These are phyloP conservation scores for Trichonephila clavata DNA, from an alignment of 1,140 invertebrate species.

Conservation along the genomic window DNA sequence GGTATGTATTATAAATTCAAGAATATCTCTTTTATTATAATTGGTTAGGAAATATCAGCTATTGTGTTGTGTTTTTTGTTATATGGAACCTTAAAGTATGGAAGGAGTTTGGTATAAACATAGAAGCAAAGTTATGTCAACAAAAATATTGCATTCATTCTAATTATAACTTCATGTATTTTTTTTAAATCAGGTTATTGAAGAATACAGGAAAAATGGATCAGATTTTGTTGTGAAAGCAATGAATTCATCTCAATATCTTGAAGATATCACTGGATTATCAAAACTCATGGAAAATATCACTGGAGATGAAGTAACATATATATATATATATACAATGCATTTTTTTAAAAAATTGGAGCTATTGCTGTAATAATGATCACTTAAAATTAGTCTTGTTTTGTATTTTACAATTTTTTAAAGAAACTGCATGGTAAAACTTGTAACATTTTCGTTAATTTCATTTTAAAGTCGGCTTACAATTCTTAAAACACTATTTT, in stretches of 20 bases:
- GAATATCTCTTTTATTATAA: too few relatives aligned
- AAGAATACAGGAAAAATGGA: slow-evolving; percentile 86
- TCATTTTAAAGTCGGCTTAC: too few relatives aligned
- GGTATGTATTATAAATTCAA: too few relatives aligned
- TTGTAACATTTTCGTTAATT: too few relatives aligned
- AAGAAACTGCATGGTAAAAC: too few relatives aligned
- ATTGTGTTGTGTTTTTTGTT: background rate
- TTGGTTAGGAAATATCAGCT: too few relatives aligned
- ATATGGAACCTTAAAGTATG: background rate
- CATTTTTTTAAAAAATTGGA: background rate
- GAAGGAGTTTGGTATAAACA: too few relatives aligned
- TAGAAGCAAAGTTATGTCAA: background rate
- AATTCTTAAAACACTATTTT: too few relatives aligned
- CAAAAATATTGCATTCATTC: background rate
- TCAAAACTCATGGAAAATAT: slow-evolving; percentile 85
- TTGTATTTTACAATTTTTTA: too few relatives aligned
- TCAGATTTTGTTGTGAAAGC: slow-evolving; percentile 91
- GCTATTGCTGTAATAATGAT: background rate
- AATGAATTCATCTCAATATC: slow-evolving; percentile 90
- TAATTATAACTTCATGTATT: background rate
- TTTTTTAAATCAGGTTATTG: slow-evolving; percentile 83
- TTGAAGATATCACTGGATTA: slow-evolving; percentile 94
- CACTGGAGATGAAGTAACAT: slow-evolving; percentile 75
- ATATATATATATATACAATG: background rate
- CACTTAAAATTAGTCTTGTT: background rate